Percentiles rank a stretch among this genome's conserved stretches.
These are phyloP conservation scores for Melanotaenia duboulayi DNA, from an alignment of 2,113 vertebrate genomes.

Conservation along the genomic window DNA sequence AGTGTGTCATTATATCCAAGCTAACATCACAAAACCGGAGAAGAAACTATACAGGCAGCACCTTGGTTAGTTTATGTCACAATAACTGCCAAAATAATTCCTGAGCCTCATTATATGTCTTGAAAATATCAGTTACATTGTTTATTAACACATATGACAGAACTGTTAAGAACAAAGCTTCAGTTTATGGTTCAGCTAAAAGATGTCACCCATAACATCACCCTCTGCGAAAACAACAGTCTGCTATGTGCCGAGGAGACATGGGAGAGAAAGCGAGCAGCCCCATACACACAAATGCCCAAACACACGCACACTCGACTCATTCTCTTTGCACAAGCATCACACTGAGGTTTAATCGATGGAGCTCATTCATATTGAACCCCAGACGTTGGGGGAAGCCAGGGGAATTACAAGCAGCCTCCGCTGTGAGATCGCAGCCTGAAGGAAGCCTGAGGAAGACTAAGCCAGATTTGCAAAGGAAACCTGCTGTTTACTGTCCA, in stretches of 20 bases:
- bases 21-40: slow-evolving; percentile 5
- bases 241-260: slow-evolving; percentile 51
- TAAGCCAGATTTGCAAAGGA: slow-evolving; percentile 25
- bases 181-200: slow-evolving; percentile 47
- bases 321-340: slow-evolving; percentile 40
- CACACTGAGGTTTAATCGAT: slow-evolving; percentile 75
- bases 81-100: not conserved
- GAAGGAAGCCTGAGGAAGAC: slow-evolving; percentile 54
- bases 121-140: slow-evolving; percentile 26
- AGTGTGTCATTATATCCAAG: slow-evolving; percentile 1
- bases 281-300: slow-evolving; percentile 6
- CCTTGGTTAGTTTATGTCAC: slow-evolving; percentile 18
- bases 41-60: slow-evolving; percentile 17
- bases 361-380: slow-evolving; percentile 79
- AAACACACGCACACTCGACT: slow-evolving; percentile 33
- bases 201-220: slow-evolving; percentile 51
- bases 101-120: not conserved
- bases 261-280: slow-evolving; percentile 53
- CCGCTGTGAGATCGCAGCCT: slow-evolving; percentile 66
- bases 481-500: slow-evolving; percentile 49
- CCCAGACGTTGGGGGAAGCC: slow-evolving; percentile 73
- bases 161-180: slow-evolving; percentile 56
- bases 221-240: slow-evolving; percentile 58
- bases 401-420: slow-evolving; percentile 76
- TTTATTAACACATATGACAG: slow-evolving; percentile 34